Conservation (phyloP, 2,888 invertebrate genomes). For the Polyploca ridens region DNA sequence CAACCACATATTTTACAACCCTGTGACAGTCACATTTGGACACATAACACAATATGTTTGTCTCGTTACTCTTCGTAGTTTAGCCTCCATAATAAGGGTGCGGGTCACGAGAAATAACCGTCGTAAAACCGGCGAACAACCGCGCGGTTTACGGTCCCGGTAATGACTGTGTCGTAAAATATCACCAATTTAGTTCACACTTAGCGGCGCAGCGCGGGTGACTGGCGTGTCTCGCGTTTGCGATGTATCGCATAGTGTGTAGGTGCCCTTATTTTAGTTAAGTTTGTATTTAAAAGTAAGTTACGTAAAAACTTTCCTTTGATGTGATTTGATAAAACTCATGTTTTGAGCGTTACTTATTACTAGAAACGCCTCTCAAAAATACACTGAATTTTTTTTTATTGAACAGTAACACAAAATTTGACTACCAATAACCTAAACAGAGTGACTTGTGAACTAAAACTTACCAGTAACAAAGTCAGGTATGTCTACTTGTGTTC, state of each 20-base stretch:
- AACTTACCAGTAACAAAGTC: too few species aligned
- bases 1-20: conserved; percentile 1
- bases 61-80: conserved; percentile 39
- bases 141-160: conserved; percentile 67
- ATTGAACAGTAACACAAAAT: too few species aligned
- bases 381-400: too few species aligned
- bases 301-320: too few species aligned
- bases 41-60: conserved; percentile 1
- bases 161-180: conserved; percentile 77
- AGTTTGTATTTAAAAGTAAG: too few species aligned
- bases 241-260: conserved; percentile 3
- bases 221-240: neutral
- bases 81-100: conserved; percentile 65
- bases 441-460: too few species aligned
- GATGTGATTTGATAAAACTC: too few species aligned
- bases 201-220: conserved; percentile 57
- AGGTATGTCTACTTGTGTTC: too few species aligned
- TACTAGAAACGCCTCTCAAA: too few species aligned
- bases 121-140: conserved; percentile 70
- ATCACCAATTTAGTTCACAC: conserved; percentile 79
- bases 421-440: too few species aligned
- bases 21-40: neutral
- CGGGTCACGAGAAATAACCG: conserved; percentile 66
- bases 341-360: too few species aligned
- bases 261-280: neutral